phyloP scores from a whole-genome alignment of 2,113 vertebrate species.

The Anthoscopus minutus region DNA sequence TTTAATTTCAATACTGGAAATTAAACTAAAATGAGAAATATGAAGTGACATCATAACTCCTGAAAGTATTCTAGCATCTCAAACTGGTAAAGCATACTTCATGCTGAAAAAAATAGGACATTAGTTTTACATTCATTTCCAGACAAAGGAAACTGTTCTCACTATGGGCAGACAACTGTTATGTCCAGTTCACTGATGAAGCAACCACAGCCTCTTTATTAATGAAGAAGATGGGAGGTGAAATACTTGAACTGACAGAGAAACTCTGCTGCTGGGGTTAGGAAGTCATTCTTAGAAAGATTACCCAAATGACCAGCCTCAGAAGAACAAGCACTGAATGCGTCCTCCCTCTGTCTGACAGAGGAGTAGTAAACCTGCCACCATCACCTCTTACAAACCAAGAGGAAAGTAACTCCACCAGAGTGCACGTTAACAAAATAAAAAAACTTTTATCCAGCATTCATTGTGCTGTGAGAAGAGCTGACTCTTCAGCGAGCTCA shows the following conservation, averaged over 20 bases:
- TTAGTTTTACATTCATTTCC: not conserved
- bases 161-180: not conserved
- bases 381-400: not conserved
- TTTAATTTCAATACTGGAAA: not conserved
- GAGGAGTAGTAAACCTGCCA: not conserved
- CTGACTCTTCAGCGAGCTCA: not conserved
- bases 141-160: not conserved
- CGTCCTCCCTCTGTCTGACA: not conserved
- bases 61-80: not conserved
- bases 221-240: not conserved
- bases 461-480: not conserved
- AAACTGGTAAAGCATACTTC: not conserved
- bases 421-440: not conserved
- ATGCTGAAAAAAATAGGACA: not conserved
- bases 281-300: not conserved
- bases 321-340: not conserved
- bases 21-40: not conserved
- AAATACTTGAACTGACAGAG: not conserved
- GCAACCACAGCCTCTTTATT: not conserved
- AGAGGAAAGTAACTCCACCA: not conserved
- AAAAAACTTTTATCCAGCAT: not conserved
- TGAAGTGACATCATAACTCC: not conserved
- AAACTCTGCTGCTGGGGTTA: not conserved
- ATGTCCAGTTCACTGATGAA: not conserved
- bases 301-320: not conserved